phyloP scores from a whole-genome alignment of 2,113 vertebrate genomes.

The Regulus satrapa region DNA sequence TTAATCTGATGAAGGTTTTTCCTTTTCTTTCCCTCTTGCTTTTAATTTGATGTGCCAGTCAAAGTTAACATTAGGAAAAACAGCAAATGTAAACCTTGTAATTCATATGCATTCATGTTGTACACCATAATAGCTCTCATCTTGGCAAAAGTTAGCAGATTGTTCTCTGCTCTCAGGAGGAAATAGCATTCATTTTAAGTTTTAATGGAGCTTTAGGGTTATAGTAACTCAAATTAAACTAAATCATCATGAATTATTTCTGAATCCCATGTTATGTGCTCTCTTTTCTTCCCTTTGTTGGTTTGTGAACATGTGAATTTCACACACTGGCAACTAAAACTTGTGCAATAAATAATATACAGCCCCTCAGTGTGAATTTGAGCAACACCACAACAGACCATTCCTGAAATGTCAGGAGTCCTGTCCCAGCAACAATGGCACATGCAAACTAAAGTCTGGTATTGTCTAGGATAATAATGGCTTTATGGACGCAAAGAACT shows the following conservation, averaged over 20 bases:
- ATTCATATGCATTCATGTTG: background rate
- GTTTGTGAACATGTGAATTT: background rate
- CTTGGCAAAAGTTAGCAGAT: conserved; percentile 31
- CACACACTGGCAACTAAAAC: background rate
- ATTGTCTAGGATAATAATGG: background rate
- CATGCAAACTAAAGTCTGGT: background rate
- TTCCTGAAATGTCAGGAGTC: background rate
- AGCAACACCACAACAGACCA: background rate
- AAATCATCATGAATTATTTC: conserved; percentile 49
- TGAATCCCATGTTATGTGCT: conserved; percentile 35
- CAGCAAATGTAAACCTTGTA: conserved; percentile 19
- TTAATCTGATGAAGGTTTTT: conserved; percentile 6
- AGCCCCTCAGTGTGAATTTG: background rate
- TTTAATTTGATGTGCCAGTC: conserved; percentile 40
- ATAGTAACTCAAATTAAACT: conserved; percentile 46
- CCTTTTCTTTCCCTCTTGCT: background rate
- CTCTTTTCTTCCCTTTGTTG: background rate
- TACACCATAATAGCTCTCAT: conserved; percentile 2
- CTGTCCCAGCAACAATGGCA: background rate
- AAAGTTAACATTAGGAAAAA: conserved; percentile 44
- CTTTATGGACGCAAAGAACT: background rate
- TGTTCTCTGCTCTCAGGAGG: conserved; percentile 21
- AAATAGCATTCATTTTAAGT: conserved; percentile 24
- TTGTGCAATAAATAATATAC: background rate
- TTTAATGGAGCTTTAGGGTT: conserved; percentile 48